These are phyloP conservation scores for Rhinopithecus roxellana DNA, from an alignment of 2,113 vertebrate species.

Conservation along the genomic window DNA sequence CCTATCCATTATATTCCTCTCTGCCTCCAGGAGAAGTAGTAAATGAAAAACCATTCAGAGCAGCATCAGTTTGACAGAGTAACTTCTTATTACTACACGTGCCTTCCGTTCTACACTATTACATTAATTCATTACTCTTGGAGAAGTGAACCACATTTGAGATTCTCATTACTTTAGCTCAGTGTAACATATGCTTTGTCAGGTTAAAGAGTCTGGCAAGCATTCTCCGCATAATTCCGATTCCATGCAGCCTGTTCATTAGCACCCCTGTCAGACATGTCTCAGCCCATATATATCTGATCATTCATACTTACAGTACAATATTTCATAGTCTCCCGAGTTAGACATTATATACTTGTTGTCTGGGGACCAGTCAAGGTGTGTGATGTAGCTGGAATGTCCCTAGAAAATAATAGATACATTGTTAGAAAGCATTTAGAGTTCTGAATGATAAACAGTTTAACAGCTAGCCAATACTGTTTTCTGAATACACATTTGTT, in stretches of 20 bases:
- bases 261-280: neutral
- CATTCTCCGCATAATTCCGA: neutral
- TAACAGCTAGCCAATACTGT: neutral
- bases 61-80: neutral
- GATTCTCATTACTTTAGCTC: slow-evolving; percentile 14
- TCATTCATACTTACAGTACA: slow-evolving; percentile 94
- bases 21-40: slow-evolving; percentile 14
- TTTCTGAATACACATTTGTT: neutral
- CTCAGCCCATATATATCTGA: neutral
- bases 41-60: slow-evolving; percentile 35
- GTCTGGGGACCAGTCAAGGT: slow-evolving; percentile 99
- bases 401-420: slow-evolving; percentile 86
- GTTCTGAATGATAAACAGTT: neutral
- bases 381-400: slow-evolving; percentile 99
- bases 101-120: slow-evolving; percentile 11
- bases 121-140: neutral
- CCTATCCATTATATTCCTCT: neutral
- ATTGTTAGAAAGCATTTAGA: slow-evolving; percentile 20
- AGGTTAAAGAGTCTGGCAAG: neutral
- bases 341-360: slow-evolving; percentile 99
- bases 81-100: slow-evolving; percentile 5
- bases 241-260: neutral
- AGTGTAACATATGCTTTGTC: neutral
- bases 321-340: slow-evolving; percentile 99
- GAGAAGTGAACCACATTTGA: neutral